These are phyloP conservation scores for Equus przewalskii DNA, from an alignment of 2,113 vertebrate species.

Conservation along the genomic window DNA sequence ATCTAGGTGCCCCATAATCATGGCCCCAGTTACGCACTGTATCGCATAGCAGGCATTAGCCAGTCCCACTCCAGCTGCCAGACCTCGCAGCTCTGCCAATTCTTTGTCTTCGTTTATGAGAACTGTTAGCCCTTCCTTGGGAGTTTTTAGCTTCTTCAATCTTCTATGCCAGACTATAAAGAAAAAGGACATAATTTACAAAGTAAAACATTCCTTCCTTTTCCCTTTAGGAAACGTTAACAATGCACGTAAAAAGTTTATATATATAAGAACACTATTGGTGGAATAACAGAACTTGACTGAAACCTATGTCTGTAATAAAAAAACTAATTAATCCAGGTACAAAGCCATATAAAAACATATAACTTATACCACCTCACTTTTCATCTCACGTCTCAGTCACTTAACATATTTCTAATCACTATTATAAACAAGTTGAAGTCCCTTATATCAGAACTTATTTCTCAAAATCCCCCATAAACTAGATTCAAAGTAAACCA, in stretches of 20 bases:
- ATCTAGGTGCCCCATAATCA: background rate
- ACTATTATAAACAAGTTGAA: slow-evolving; percentile 1
- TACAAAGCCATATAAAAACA: background rate
- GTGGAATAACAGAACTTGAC: slow-evolving; percentile 20
- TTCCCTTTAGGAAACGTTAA: slow-evolving; percentile 20
- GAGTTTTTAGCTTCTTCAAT: slow-evolving; percentile 68
- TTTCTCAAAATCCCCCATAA: slow-evolving; percentile 44
- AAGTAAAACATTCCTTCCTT: background rate
- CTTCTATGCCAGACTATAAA: slow-evolving; percentile 80
- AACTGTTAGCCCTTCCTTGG: slow-evolving; percentile 66
- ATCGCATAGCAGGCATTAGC: slow-evolving; percentile 87
- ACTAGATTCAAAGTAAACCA: slow-evolving; percentile 3
- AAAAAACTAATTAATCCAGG: slow-evolving; percentile 34
- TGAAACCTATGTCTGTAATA: background rate
- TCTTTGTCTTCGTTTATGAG: slow-evolving; percentile 85
- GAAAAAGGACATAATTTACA: slow-evolving; percentile 41
- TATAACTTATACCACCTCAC: background rate
- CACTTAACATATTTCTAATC: background rate
- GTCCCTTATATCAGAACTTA: background rate
- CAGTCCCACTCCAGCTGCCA: slow-evolving; percentile 84
- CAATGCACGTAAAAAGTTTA: background rate
- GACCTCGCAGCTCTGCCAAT: slow-evolving; percentile 82
- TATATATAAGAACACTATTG: background rate
- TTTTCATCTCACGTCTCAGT: background rate
- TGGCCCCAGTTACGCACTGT: slow-evolving; percentile 76